Base-by-base conservation (phyloP, 2,113 vertebrate species). In the Chlamydotis undulata region DNA sequence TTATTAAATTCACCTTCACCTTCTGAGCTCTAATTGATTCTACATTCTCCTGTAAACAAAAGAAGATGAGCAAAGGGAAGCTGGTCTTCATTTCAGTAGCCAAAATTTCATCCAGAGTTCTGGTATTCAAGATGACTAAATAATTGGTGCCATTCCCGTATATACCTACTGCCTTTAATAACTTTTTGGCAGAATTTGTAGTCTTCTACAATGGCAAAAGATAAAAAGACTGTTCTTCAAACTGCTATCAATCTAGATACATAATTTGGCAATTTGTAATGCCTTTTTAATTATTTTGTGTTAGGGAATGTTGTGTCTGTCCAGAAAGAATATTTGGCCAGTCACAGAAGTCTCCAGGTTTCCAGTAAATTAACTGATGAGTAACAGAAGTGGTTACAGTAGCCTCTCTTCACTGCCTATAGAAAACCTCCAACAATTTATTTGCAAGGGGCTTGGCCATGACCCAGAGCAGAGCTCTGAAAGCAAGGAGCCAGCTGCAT, bases 351-450 rank as follows among this genome's bases (percentile, higher is more conserved):
- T 56, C 73, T 94, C 61, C 39, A 82, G 56, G 53, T 94, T 94
- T 91, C 39, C 83, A 93, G 43, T 68, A 82, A 73, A 78, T 60
- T 39, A 91, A 28, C 39, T 84, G 74, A 79, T 82, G 81, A 73
- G 59, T 94, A 92, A 71, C 76, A 61, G 83, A 60, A 80, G 15
- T 68, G 64, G 69, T 80, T 84, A 91, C 64, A 3, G 91, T 84
- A 95, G 93, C 80, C 10, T 76, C 49, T 89, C 47, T 85, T 80
- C 53, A 67, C 37, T 81, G 73, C 43, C 77, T 76, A n/a, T 14
- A 92, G 75, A 79, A 90, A 93, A 89, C 43, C 29, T 91, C 49
- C 49, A 91, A 63, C 39, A 80, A 67, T 94, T 87, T 71, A 70
- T 78, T 85, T 82, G 56, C 19, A 50, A 89, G 39, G 15, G 11